A percentile compares a stretch with the other conserved stretches of the same genome.
Conservation (phyloP, 2,888 invertebrate species). For the Caenorhabditis afra region DNA sequence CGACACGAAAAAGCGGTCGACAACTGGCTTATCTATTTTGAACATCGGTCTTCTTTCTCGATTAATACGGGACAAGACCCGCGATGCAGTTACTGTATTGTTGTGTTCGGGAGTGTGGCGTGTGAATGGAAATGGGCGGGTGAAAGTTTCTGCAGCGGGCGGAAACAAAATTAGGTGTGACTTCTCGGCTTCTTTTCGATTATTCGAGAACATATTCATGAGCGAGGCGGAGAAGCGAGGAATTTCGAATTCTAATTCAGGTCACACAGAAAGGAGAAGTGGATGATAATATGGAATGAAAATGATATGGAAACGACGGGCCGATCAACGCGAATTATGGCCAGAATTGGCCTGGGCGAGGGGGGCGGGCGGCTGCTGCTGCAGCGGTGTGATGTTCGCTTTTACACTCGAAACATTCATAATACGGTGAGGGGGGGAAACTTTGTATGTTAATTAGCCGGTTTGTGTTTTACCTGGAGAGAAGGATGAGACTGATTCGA, state of each 20-base stretch:
- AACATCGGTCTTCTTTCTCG: constrained; percentile 31
- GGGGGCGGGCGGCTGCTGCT: neutral
- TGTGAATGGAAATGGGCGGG: constrained; percentile 1
- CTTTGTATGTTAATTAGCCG: constrained; percentile 53
- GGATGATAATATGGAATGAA: too few relatives aligned
- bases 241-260: neutral
- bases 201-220: too few relatives aligned
- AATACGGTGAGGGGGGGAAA: constrained; percentile 35
- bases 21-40: constrained; percentile 56
- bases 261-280: neutral
- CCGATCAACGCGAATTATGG: constrained; percentile 7
- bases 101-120: neutral
- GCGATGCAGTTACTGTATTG: constrained; percentile 35
- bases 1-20: constrained; percentile 44
- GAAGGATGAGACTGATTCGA: constrained; percentile 18
- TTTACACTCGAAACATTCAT: constrained; percentile 47
- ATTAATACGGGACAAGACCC: constrained; percentile 14
- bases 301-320: too few relatives aligned
- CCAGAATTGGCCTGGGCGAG: neutral
- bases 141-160: neutral
- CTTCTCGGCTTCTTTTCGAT: too few relatives aligned
- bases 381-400: constrained; percentile 46
- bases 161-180: constrained; percentile 39
- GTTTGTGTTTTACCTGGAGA: constrained; percentile 40
- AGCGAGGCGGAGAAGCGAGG: neutral